Evolutionary conservation across 2,797 vertebrate species (phyloP).

Genomic region (Petrocephalus sullivani): DNA sequence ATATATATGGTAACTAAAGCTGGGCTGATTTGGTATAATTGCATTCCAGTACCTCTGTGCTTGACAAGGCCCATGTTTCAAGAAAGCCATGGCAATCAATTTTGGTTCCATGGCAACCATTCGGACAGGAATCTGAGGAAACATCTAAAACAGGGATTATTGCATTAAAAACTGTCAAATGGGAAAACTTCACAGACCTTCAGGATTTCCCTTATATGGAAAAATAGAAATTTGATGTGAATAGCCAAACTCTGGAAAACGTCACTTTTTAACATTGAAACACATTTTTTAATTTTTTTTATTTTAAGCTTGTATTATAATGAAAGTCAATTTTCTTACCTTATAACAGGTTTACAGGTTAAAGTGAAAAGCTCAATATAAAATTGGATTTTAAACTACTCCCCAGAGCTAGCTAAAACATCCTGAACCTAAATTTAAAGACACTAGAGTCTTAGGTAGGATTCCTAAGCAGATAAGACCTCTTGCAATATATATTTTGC

Average conservation of each 20-base stretch:
- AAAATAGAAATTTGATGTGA: background rate
- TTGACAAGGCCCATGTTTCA: background rate
- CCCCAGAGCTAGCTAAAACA: background rate
- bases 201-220: background rate
- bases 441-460: background rate
- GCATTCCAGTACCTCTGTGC: background rate
- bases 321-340: background rate
- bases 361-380: background rate
- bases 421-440: background rate
- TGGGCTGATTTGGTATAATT: background rate
- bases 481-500: background rate
- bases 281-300: background rate
- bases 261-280: background rate
- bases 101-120: background rate
- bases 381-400: background rate
- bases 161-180: constrained; percentile 1
- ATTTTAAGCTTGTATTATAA: background rate
- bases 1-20: background rate
- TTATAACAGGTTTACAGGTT: background rate
- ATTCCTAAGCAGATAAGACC: background rate
- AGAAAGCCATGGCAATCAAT: constrained; percentile 2
- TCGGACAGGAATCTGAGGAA: background rate
- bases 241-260: background rate
- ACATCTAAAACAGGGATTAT: background rate
- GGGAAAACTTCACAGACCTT: background rate